Conservation (phyloP, 1,140 invertebrate genomes). For the Ridgeia piscesae region DNA sequence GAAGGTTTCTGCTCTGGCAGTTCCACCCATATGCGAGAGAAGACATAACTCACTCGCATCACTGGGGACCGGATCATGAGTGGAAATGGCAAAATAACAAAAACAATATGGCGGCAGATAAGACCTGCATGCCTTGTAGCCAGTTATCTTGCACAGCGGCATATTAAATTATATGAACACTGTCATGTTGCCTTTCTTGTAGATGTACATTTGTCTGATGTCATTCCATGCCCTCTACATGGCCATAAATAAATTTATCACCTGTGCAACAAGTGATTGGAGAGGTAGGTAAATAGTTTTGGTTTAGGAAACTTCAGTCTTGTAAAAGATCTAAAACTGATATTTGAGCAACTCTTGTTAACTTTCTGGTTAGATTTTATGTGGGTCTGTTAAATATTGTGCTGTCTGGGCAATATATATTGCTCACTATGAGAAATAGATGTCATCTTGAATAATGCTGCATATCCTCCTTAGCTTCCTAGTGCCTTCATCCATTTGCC, state of each 20-base stretch:
- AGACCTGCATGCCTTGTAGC: too few relatives aligned
- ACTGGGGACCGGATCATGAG: too few relatives aligned
- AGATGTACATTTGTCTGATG: conserved; percentile 97
- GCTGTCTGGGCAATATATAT: background rate
- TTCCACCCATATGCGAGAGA: too few relatives aligned
- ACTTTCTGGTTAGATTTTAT: background rate
- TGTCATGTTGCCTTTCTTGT: conserved; percentile 57
- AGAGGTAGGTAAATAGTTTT: conserved; percentile 61
- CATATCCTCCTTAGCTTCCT: too few relatives aligned
- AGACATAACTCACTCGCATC: too few relatives aligned
- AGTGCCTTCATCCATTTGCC: too few relatives aligned
- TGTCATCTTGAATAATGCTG: background rate
- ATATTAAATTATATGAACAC: background rate
- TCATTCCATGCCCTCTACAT: conserved; percentile 92
- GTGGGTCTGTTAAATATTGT: background rate
- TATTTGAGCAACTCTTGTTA: background rate
- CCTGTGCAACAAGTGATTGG: conserved; percentile 93
- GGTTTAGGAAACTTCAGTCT: background rate
- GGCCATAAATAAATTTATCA: conserved; percentile 89
- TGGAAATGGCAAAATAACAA: too few relatives aligned
- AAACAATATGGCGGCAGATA: too few relatives aligned
- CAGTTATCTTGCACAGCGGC: background rate
- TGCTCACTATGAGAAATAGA: background rate
- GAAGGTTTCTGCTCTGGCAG: too few relatives aligned
- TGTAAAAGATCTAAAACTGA: too few relatives aligned